Evolutionary conservation across 2,888 invertebrate genomes (phyloP).

Genomic region (Cryptosula pallasiana): DNA sequence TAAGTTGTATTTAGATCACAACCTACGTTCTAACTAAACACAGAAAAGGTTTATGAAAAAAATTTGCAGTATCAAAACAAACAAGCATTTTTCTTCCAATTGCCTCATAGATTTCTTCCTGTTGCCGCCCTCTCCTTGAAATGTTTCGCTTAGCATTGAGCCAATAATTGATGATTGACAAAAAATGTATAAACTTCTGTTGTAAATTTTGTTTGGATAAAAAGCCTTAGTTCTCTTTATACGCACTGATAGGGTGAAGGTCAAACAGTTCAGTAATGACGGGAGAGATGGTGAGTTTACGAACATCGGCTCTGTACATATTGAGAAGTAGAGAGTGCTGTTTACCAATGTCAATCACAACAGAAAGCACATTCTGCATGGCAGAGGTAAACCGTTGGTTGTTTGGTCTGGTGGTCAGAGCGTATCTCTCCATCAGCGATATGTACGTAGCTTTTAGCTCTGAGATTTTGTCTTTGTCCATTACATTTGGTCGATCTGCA

Average conservation of each 20-base stretch:
- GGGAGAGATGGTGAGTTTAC: background rate
- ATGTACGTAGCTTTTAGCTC: background rate
- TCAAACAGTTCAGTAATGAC: conserved; percentile 21
- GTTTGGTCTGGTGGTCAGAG: background rate
- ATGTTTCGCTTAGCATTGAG: too few species aligned
- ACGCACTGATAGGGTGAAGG: conserved; percentile 2
- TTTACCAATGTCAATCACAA: background rate
- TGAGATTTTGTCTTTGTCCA: background rate
- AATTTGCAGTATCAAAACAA: too few species aligned
- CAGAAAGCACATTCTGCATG: background rate
- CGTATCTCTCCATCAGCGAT: background rate
- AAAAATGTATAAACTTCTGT: too few species aligned
- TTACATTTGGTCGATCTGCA: background rate
- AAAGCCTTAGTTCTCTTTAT: background rate
- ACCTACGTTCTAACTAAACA: too few species aligned
- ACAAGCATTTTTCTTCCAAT: too few species aligned
- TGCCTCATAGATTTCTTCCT: too few species aligned
- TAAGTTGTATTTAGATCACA: too few species aligned
- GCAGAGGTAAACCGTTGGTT: background rate
- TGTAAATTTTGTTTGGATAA: background rate
- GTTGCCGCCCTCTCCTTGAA: too few species aligned
- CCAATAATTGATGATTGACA: too few species aligned
- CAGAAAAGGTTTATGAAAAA: too few species aligned
- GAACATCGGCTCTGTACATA: conserved; percentile 11
- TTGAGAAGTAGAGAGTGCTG: conserved; percentile 18